Conservation (phyloP, 2,888 invertebrate species). For the Neria commutata region DNA sequence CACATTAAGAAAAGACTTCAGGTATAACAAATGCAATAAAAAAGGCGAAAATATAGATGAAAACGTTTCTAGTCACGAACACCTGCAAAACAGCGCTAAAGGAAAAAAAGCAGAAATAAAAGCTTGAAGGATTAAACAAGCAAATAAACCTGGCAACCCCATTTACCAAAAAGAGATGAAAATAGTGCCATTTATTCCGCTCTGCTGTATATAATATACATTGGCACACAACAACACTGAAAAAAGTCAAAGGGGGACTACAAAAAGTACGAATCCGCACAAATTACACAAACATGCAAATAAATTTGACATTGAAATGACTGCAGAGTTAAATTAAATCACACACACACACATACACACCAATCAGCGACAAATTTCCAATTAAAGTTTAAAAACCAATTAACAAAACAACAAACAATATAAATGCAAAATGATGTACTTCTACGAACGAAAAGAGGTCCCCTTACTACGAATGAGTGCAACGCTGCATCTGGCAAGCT, state of each 20-base stretch:
- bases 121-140: not conserved
- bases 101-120: not conserved
- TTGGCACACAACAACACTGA: no score
- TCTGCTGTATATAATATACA: constrained; percentile 49
- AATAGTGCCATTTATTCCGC: not conserved
- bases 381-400: constrained; percentile 14
- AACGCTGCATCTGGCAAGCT: constrained; percentile 21
- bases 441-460: constrained; percentile 19
- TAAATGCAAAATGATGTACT: constrained; percentile 17
- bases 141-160: not conserved
- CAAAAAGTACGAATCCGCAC: no score
- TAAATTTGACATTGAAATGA: no score
- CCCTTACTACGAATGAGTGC: constrained; percentile 30
- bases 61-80: constrained; percentile 32
- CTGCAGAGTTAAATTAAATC: constrained; percentile 21
- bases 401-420: not conserved
- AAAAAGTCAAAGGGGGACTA: no score
- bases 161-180: not conserved
- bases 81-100: constrained; percentile 8
- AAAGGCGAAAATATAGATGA: constrained; percentile 6
- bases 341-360: constrained; percentile 1
- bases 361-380: constrained; percentile 10
- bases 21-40: constrained; percentile 1
- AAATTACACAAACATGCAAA: no score
- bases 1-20: constrained; percentile 15